Conservation (phyloP, 2,797 vertebrate genomes). For the Falco rusticolus region DNA sequence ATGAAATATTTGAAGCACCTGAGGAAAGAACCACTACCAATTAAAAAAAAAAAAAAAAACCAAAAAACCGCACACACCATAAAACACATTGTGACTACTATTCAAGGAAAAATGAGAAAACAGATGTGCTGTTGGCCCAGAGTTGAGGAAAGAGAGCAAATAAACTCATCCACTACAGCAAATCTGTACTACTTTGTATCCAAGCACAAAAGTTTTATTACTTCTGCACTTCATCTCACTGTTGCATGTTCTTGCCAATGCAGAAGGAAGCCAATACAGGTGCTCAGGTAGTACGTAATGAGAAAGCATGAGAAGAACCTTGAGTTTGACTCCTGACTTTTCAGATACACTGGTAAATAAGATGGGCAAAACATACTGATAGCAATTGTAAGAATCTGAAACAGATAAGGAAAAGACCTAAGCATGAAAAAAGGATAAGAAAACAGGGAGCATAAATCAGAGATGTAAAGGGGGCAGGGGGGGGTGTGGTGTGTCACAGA, state of each 20-base stretch:
- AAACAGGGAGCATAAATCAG: not conserved
- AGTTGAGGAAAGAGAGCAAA: not conserved
- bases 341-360: not conserved
- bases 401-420: not conserved
- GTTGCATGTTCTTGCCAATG: not conserved
- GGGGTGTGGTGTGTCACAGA: not conserved
- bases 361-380: not conserved
- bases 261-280: not conserved
- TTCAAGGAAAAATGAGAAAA: not conserved
- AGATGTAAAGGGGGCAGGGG: not conserved
- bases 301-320: not conserved
- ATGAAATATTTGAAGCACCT: not conserved
- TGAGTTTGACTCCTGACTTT: not conserved
- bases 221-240: not conserved
- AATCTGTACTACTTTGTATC: not conserved
- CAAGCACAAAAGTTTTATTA: not conserved
- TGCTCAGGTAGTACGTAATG: not conserved
- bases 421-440: not conserved
- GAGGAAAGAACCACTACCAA: not conserved
- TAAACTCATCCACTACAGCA: not conserved
- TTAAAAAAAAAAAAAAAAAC: not conserved
- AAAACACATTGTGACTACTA: not conserved
- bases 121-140: not conserved
- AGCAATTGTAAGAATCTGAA: not conserved
- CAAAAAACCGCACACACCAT: not conserved